phyloP scores from a whole-genome alignment of 2,797 vertebrate species.

The Molossus alvarezi region DNA sequence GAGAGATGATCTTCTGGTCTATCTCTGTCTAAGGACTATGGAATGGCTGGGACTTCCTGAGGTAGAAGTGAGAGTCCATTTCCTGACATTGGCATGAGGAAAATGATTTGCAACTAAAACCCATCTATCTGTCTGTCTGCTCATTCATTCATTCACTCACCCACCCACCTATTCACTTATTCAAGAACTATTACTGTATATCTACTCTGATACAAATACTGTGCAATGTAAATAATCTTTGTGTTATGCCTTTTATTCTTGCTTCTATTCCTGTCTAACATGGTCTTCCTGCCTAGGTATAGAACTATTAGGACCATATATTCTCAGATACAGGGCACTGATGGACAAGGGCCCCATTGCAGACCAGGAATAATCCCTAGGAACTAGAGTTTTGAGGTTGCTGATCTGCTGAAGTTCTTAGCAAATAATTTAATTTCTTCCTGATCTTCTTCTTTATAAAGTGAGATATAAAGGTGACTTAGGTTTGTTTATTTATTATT shows the following conservation, averaged over 20 bases:
- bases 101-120: background rate
- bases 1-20: background rate
- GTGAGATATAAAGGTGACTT: background rate
- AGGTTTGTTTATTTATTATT: background rate
- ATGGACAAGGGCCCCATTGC: background rate
- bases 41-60: background rate
- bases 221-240: background rate
- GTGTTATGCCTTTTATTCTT: background rate
- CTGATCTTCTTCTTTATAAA: conserved; percentile 54
- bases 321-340: background rate
- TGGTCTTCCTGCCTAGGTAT: background rate
- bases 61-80: background rate
- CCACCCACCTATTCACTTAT: background rate
- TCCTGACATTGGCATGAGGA: background rate
- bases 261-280: background rate
- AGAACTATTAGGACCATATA: background rate
- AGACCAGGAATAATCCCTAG: background rate
- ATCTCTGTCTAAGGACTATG: background rate
- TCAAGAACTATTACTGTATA: background rate
- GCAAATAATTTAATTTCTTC: conserved; percentile 8
- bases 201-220: background rate
- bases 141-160: background rate
- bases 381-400: background rate
- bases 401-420: conserved; percentile 12
- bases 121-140: background rate